A percentile compares a stretch with the other conserved stretches of the same genome.
Conservation (phyloP, 2,113 vertebrate species). For the Hyla sarda region DNA sequence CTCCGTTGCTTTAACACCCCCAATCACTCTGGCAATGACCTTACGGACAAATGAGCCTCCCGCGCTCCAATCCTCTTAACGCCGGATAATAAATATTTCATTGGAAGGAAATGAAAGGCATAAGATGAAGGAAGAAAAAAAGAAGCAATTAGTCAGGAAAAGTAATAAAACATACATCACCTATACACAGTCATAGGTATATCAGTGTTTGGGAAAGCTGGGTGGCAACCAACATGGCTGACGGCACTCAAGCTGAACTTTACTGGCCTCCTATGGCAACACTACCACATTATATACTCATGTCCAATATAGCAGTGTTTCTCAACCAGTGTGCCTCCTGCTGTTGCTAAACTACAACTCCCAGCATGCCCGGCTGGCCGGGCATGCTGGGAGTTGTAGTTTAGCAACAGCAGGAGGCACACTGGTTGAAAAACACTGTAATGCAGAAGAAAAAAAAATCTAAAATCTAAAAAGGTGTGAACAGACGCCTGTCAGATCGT, state of each 20-base stretch:
- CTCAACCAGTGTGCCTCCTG: no score
- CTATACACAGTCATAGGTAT: no score
- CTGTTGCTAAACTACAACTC: no score
- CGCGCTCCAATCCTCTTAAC: conserved; percentile 19
- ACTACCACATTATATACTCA: not conserved
- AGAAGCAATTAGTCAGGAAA: not conserved
- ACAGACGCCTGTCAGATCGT: not conserved
- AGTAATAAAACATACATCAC: not conserved
- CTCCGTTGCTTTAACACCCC: not conserved
- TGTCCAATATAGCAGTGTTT: no score
- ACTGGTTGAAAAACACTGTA: no score
- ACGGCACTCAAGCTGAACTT: not conserved
- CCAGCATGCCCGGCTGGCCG: no score
- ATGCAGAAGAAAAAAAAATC: no score
- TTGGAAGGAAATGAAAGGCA: not conserved
- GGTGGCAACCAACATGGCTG: not conserved
- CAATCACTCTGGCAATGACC: conserved; percentile 9
- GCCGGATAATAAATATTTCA: conserved; percentile 23
- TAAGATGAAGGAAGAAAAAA: not conserved
- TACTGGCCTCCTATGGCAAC: not conserved
- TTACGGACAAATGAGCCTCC: not conserved
- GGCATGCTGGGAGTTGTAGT: no score
- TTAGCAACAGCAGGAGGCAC: no score
- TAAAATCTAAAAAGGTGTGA: no score
- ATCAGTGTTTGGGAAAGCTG: not conserved